Evolutionary conservation across 2,797 vertebrate species (phyloP), one percentile per base, ranked within the genome.

Genomic region (Amblyopsis hoosieri): DNA sequence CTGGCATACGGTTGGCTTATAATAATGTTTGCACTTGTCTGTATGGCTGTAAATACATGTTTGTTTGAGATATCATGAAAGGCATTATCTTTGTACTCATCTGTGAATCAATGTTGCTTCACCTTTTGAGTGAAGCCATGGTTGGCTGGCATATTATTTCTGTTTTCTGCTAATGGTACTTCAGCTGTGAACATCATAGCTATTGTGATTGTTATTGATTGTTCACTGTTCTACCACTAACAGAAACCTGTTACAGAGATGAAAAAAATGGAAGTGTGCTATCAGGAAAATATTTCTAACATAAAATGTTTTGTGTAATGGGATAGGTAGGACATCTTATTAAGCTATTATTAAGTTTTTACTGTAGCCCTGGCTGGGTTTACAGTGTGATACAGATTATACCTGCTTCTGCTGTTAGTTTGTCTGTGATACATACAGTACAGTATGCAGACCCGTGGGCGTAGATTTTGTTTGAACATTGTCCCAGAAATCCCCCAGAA

Each of bases 1-100:
- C 57, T 68, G 66, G 54, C 56, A 56, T 31, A 54, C 9, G 37
- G 37, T 15, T 50, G 37, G 54, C 53, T 62, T 70, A 13, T 49
- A 47, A 56, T 54, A 56, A 33, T 60, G 23, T 73, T 72, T 54
- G 52, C 64, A 17, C 59, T 60, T 56, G 57, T 14, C 4, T 45
- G 14, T 29, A 48, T 17, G 52, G 1, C 1, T 17, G 14, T 42
- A 52, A 19, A 52, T 54, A 12, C 5, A 4, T 12, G 12, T 54
- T 54, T 31, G 12, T 33, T 33, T 29, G 19, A 4, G 10, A 37
- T 55, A 55, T 2, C 7, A 9, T 14, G 6, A 17, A 37, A 19
- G 13, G 33, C 14, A 45, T 57, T 57, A 4, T 17, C 7, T 17
- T 19, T 10, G 4, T 57, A 17, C 45, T 42, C 42, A 45, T 57